Evolutionary conservation across 2,113 vertebrate species (phyloP).

Genomic region (Trinectes maculatus): DNA sequence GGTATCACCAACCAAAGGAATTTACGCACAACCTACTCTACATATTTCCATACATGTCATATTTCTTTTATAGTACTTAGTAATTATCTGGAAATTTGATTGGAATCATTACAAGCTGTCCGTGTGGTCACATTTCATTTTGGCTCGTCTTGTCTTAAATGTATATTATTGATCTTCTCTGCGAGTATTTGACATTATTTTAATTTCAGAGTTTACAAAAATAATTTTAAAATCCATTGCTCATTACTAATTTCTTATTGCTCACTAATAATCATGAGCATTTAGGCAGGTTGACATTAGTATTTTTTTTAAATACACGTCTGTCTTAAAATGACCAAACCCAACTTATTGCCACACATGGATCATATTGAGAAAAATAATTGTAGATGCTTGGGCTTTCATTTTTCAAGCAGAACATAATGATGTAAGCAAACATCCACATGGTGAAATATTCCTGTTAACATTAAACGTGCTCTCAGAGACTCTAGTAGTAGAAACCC

Average conservation of each 20-base stretch:
- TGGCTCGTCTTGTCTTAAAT: too few relatives aligned
- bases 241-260: too few relatives aligned
- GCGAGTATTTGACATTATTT: not conserved
- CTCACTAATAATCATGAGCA: too few relatives aligned
- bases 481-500: slow-evolving; percentile 52
- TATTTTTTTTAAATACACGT: not conserved
- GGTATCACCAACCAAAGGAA: too few relatives aligned
- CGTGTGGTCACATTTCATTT: too few relatives aligned
- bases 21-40: too few relatives aligned
- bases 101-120: too few relatives aligned
- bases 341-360: slow-evolving; percentile 20
- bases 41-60: too few relatives aligned
- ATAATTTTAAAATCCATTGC: not conserved
- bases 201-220: not conserved
- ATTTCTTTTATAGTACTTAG: too few relatives aligned
- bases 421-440: slow-evolving; percentile 56
- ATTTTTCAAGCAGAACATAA: slow-evolving; percentile 36
- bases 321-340: slow-evolving; percentile 23
- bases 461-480: slow-evolving; percentile 49
- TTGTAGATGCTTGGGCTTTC: slow-evolving; percentile 15
- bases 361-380: slow-evolving; percentile 26
- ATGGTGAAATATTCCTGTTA: slow-evolving; percentile 49
- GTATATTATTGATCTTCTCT: too few relatives aligned
- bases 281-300: not conserved
- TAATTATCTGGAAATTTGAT: too few relatives aligned